Evolutionary conservation across 2,888 invertebrate genomes (phyloP).

Genomic region (Macroteleia sp.): DNA sequence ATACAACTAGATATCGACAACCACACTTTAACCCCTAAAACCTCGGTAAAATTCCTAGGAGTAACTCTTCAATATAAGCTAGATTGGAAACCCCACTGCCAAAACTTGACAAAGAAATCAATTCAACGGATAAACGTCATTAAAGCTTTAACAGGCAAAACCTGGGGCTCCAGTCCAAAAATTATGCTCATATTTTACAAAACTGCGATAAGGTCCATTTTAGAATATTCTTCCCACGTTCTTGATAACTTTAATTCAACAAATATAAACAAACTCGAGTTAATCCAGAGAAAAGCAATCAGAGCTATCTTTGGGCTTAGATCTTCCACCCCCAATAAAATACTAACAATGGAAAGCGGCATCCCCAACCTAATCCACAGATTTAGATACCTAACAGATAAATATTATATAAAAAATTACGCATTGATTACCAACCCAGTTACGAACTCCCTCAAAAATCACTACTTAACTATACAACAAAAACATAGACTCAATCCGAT

Average conservation of each 20-base stretch:
- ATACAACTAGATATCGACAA: no score
- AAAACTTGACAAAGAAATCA: background rate
- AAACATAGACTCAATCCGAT: background rate
- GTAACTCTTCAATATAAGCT: conserved; percentile 5
- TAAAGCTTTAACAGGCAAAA: conserved; percentile 3
- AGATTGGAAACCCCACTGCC: conserved; percentile 19
- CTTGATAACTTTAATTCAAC: conserved; percentile 5
- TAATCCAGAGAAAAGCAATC: background rate
- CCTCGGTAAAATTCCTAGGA: no score
- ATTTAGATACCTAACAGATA: background rate
- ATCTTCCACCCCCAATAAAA: conserved; percentile 10
- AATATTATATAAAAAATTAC: background rate
- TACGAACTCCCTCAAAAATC: background rate
- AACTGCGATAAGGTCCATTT: background rate
- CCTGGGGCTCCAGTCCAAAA: conserved; percentile 19
- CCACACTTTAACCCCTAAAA: no score
- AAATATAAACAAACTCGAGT: background rate
- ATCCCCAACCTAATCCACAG: background rate
- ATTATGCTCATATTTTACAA: conserved; percentile 12
- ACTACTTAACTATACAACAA: background rate
- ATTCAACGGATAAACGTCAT: conserved; percentile 1
- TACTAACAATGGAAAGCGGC: background rate
- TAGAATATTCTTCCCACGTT: conserved; percentile 12
- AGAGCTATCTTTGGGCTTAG: background rate
- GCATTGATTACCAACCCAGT: conserved; percentile 7